phyloP scores from a whole-genome alignment of 2,113 vertebrate genomes.

The Melanotaenia duboulayi region DNA sequence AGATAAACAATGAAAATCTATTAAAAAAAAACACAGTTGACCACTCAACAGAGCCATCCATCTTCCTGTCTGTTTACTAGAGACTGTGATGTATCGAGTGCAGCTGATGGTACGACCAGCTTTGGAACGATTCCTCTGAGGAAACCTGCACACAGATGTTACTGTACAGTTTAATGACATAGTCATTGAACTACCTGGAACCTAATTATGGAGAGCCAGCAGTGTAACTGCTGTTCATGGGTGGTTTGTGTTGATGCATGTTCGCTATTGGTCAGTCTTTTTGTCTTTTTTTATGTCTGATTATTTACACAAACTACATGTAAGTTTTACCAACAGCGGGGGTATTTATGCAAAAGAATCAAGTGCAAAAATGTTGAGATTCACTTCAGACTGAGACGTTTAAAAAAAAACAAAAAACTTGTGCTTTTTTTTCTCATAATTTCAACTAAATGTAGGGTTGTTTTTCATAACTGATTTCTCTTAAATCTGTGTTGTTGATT shows the following conservation, averaged over 20 bases:
- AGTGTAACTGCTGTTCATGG: not conserved
- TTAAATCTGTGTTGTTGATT: not conserved
- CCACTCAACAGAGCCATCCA: constrained; percentile 25
- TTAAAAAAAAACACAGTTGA: constrained; percentile 19
- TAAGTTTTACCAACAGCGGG: not conserved
- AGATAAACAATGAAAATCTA: constrained; percentile 15
- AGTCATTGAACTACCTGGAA: not conserved
- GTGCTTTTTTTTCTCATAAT: not conserved
- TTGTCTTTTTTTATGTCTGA: constrained; percentile 15
- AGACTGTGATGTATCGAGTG: constrained; percentile 13
- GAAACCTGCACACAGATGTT: constrained; percentile 44
- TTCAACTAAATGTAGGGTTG: not conserved
- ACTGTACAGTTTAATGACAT: not conserved
- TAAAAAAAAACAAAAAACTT: too few relatives aligned
- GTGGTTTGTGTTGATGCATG: constrained; percentile 42
- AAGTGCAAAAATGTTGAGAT: not conserved
- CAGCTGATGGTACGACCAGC: constrained; percentile 42
- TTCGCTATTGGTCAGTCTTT: not conserved
- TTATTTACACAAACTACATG: constrained; percentile 9
- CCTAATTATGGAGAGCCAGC: not conserved
- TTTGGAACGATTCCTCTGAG: constrained; percentile 10
- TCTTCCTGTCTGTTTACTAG: constrained; percentile 29
- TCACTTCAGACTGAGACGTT: too few relatives aligned
- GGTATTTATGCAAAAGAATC: not conserved
- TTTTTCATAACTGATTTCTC: constrained; percentile 1